Evolutionary conservation across 1,140 invertebrate species (phyloP).

Genomic region (Nylanderia fulva): DNA sequence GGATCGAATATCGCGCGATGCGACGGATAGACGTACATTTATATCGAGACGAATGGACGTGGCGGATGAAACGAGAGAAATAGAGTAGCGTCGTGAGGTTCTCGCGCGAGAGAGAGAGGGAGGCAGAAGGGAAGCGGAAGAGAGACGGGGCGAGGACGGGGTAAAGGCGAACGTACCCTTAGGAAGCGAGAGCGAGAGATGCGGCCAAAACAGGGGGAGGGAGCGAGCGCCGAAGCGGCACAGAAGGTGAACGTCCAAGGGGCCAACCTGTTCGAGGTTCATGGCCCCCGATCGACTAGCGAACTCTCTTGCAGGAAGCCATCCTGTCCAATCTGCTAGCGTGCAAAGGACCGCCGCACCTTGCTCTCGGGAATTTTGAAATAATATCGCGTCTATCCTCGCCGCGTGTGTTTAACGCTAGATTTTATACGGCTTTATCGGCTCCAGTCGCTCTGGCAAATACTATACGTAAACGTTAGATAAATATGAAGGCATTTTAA

Average conservation of each 20-base stretch:
- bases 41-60: constrained; percentile 35
- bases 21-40: constrained; percentile 19
- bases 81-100: constrained; percentile 55
- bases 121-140: neutral
- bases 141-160: constrained; percentile 31
- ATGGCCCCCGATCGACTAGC: constrained; percentile 85
- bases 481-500: neutral
- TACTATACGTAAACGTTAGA: neutral
- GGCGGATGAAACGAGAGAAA: constrained; percentile 61
- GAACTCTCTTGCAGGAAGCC: constrained; percentile 80
- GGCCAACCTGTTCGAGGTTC: constrained; percentile 86
- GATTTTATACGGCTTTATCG: neutral
- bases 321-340: constrained; percentile 83
- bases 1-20: neutral
- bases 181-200: constrained; percentile 67
- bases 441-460: neutral
- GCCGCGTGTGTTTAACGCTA: neutral
- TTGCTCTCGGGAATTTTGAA: constrained; percentile 30
- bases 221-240: constrained; percentile 77
- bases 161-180: constrained; percentile 69
- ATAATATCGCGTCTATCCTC: neutral
- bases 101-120: constrained; percentile 41
- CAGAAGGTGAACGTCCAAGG: constrained; percentile 86
- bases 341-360: constrained; percentile 78
- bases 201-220: constrained; percentile 21